phyloP scores from a whole-genome alignment of 2,888 invertebrate species.

The Chrysolina haemoptera region DNA sequence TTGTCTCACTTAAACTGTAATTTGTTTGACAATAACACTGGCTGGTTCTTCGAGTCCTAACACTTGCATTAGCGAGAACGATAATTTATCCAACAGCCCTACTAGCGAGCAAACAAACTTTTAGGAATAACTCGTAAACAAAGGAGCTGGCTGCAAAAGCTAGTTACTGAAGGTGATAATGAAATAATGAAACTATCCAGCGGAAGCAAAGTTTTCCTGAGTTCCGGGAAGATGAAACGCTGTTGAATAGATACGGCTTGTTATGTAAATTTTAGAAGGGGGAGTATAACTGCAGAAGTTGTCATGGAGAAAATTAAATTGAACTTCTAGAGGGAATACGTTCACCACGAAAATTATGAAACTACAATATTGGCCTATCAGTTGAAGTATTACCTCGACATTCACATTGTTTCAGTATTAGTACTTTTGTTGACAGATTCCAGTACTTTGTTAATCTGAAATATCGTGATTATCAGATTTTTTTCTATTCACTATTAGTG shows the following conservation, averaged over 20 bases:
- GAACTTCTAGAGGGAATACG: background rate
- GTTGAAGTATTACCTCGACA: too few species aligned
- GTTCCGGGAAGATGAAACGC: slow-evolving; percentile 21
- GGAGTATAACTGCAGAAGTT: background rate
- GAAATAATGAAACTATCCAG: slow-evolving; percentile 18
- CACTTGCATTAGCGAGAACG: background rate
- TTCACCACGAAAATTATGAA: background rate
- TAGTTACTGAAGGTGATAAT: slow-evolving; percentile 14
- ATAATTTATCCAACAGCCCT: background rate
- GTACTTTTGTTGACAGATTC: too few species aligned
- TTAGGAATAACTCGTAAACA: background rate
- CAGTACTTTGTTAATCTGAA: too few species aligned
- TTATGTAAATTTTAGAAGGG: slow-evolving; percentile 23
- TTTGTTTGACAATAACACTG: too few species aligned
- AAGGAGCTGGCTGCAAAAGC: background rate
- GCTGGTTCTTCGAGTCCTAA: too few species aligned
- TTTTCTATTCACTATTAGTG: too few species aligned
- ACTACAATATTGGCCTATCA: too few species aligned
- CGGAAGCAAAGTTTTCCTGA: slow-evolving; percentile 19
- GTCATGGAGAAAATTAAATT: slow-evolving; percentile 7
- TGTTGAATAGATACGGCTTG: slow-evolving; percentile 23
- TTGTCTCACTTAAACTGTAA: too few species aligned
- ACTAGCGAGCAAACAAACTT: background rate
- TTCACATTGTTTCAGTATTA: too few species aligned
- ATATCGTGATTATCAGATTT: too few species aligned